Evolutionary conservation across 1,140 invertebrate species (phyloP), one percentile per base, ranked within the genome.

Genomic region (Laupala kohalensis): DNA sequence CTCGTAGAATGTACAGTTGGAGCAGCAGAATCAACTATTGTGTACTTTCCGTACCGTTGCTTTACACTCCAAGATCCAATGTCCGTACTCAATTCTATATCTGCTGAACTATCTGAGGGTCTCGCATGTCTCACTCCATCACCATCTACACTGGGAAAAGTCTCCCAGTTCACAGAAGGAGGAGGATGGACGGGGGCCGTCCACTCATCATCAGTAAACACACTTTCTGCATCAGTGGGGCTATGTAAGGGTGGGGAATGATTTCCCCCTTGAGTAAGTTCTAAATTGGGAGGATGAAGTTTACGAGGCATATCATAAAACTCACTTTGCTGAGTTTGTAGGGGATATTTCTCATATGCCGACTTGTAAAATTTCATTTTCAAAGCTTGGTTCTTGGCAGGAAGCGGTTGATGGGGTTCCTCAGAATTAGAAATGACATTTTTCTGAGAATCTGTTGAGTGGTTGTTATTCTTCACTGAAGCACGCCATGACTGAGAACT

Each of bases 181-280:
- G 75, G 75, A 5, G 25, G 12, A 6, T 64, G 25, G 9, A 69
- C 71, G 26, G 75, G 65, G 62, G 62, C 72, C n/a, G 79, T 75
- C 81, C 83, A 86, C 74, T 84, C 83, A 69, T 84, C 84, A 75
- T 86, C 85, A 26, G 84, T 86, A 72, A 86, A 86, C 2, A 86
- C 85, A 75, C 82, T 85, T 74, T 87, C 85, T 0, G 81, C 83
- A 77, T 86, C 84, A 0, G 81, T 83, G 5, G 86, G 86, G 73
- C 85, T 86, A 29, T 81, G 81, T 75, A 86, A 74, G 72, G 84
- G 80, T 24, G 81, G 79, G 25, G 76, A 76, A 70, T 77, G 75
- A 2, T 62, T 62, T 66, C 64, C 65, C 70, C 67, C n/a, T 6
- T 70, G 70, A 13, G 74, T 12, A 3, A 77, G 65, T 26, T 76